phyloP scores from a whole-genome alignment of 2,113 vertebrate species.

The Ptilonorhynchus violaceus region DNA sequence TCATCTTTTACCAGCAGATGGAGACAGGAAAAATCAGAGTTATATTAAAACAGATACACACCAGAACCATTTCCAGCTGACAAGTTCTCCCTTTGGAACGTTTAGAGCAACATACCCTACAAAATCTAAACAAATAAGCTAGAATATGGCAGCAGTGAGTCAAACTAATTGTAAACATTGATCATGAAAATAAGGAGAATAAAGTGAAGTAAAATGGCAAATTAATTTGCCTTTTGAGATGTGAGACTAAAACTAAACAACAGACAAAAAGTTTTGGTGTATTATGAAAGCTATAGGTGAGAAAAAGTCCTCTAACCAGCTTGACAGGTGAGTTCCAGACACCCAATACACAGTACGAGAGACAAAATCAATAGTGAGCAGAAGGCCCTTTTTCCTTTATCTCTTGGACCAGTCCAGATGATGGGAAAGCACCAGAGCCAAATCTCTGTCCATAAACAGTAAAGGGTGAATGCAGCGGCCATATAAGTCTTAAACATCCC shows the following conservation, averaged over 20 bases:
- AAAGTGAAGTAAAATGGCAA: neutral
- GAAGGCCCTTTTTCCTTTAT: neutral
- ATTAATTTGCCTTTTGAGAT: neutral
- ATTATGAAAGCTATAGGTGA: neutral
- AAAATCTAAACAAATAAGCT: neutral
- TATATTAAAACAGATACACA: neutral
- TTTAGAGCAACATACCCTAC: neutral
- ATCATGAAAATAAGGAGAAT: neutral
- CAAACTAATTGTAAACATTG: neutral
- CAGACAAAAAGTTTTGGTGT: neutral
- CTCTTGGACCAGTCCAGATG: neutral
- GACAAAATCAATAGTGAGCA: neutral
- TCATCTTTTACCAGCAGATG: conserved; percentile 56
- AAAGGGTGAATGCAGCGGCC: neutral
- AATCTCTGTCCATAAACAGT: neutral
- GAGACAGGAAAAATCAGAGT: conserved; percentile 51
- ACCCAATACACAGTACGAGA: neutral
- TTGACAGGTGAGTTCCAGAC: neutral
- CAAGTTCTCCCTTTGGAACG: neutral
- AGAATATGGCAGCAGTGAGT: neutral
- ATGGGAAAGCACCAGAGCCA: neutral
- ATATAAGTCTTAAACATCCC: neutral
- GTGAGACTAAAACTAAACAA: neutral
- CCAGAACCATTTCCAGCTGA: neutral
- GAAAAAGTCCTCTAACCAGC: neutral